phyloP scores from a whole-genome alignment of 2,113 vertebrate genomes.

The Benitochromis conjunctus region DNA sequence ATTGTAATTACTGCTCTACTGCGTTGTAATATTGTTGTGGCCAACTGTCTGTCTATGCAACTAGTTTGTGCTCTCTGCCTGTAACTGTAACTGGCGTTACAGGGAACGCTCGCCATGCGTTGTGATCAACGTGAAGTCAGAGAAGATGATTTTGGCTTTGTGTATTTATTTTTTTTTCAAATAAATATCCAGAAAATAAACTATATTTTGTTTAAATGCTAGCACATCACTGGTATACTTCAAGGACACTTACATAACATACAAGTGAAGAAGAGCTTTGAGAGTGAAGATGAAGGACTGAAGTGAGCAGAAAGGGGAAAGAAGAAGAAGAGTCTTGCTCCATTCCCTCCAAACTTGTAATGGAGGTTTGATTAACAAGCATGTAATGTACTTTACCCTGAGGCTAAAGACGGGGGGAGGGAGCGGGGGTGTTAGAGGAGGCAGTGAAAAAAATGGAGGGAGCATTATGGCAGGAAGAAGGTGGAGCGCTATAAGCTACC shows the following conservation, averaged over 20 bases:
- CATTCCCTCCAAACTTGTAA: constrained; percentile 78
- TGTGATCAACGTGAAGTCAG: not conserved
- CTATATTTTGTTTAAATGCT: not conserved
- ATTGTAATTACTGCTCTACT: not conserved
- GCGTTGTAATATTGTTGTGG: not conserved
- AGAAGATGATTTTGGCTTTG: not conserved
- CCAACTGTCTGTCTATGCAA: not conserved
- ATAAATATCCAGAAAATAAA: not conserved
- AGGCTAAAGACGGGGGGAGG: constrained; percentile 61
- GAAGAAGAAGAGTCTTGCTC: constrained; percentile 61
- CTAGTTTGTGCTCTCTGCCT: not conserved
- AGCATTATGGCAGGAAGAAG: constrained; percentile 71
- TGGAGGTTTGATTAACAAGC: constrained; percentile 93
- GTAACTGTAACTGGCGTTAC: not conserved
- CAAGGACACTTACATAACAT: not conserved
- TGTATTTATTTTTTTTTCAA: not conserved
- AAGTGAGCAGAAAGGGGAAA: not conserved
- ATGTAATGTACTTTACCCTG: constrained; percentile 91
- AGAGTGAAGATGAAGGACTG: not conserved
- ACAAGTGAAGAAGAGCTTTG: not conserved
- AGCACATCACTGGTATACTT: not conserved
- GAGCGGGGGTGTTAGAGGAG: not conserved
- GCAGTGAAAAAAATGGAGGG: constrained; percentile 66
- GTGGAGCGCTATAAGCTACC: constrained; percentile 76
- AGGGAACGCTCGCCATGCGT: not conserved